Evolutionary conservation across 2,888 invertebrate genomes (phyloP).

Genomic region (Agonopterix arenella): DNA sequence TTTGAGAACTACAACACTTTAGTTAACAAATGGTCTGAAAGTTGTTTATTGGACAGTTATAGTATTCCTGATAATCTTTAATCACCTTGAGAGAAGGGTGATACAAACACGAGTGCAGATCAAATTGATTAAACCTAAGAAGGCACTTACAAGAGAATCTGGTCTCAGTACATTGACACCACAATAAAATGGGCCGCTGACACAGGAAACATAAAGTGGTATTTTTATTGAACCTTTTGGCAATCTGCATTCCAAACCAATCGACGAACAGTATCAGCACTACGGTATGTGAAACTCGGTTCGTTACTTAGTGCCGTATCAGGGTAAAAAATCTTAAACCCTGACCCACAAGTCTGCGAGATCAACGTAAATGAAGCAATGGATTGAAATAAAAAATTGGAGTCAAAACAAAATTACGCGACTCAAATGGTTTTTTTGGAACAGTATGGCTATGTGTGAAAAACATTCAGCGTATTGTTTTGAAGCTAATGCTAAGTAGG

Average conservation of each 20-base stretch:
- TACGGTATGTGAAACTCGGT: background rate
- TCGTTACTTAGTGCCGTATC: background rate
- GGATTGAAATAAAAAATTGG: background rate
- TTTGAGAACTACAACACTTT: no score
- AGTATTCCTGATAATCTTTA: background rate
- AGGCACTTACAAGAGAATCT: slow-evolving; percentile 33
- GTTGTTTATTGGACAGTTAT: no score
- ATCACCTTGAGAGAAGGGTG: slow-evolving; percentile 18
- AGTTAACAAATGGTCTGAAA: no score
- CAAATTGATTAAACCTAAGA: slow-evolving; percentile 44
- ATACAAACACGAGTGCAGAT: slow-evolving; percentile 33
- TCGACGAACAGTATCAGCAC: background rate
- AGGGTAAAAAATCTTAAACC: background rate
- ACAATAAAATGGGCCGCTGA: slow-evolving; percentile 61
- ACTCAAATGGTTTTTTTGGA: no score
- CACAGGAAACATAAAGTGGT: slow-evolving; percentile 68
- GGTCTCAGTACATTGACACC: slow-evolving; percentile 57
- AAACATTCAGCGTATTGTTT: slow-evolving; percentile 22
- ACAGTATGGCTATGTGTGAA: slow-evolving; percentile 6
- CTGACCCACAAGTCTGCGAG: no score
- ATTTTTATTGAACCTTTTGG: slow-evolving; percentile 67
- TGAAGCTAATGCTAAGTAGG: slow-evolving; percentile 26
- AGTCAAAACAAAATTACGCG: background rate
- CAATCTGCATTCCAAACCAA: slow-evolving; percentile 45
- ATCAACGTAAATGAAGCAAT: no score